Evolutionary conservation across 1,140 invertebrate species (phyloP), one percentile per base, ranked within the genome.

Genomic region (Ips nitidus): DNA sequence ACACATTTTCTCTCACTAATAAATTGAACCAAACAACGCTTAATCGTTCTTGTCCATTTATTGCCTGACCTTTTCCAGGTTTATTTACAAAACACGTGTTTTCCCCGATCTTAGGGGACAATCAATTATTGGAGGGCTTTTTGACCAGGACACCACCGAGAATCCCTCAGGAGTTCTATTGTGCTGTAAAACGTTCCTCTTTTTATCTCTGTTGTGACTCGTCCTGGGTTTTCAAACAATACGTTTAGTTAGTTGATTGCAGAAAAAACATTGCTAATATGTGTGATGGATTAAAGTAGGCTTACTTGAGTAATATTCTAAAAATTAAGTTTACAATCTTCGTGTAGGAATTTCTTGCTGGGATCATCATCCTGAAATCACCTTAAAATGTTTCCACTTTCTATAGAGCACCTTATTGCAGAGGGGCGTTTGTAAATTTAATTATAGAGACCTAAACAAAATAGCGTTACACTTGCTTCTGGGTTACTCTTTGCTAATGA

Each of bases 81-180:
- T 42, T 42, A 59, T 40, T 59, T 59, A 42, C 57, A 59, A 59
- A 59, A 59, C 57, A 59, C 57, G 57, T 59, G 57, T 59, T 41
- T 59, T 8, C 5, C 8, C 5, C 39, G 8, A 41, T 59, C 57
- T 59, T 59, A 38, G 39, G 57, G 57, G 57, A 41, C 57, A 59
- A 59, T 59, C 57, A 59, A 59, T 59, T 59, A 59, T 59, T 59
- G 57, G 57, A 59, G 57, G 8, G 57, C 40, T 42, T 42, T 59
- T 59, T 59, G 57, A 59, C 57, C 41, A 37, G 57, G 41, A 42
- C 57, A n/a, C 4, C 57, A 5, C 22, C 39, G 41, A 59, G 37
- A 42, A 7, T n/a, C 57, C 38, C 57, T 42, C 8, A 41, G n/a
- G 57, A 59, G 4, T 42, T 37, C 39, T 42, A 59, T 59, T 59